Evolutionary conservation across 2,888 invertebrate genomes (phyloP).

Genomic region (Rotaria magnacalcarata): DNA sequence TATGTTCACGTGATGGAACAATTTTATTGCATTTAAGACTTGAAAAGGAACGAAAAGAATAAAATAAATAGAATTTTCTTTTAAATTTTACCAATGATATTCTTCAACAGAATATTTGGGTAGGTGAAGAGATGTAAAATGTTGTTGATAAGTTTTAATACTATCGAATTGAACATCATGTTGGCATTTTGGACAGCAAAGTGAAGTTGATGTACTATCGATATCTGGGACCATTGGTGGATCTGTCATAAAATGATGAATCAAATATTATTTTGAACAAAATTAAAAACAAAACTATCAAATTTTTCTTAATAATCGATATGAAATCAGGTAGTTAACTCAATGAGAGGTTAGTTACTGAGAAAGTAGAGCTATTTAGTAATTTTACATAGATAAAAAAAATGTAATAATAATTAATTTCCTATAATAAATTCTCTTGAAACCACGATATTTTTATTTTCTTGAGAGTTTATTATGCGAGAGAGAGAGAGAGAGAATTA

Average conservation of each 20-base stretch:
- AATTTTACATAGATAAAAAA: too few relatives aligned
- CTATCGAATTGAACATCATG: background rate
- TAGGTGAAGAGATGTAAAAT: background rate
- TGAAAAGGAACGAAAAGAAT: background rate
- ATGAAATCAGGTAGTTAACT: too few relatives aligned
- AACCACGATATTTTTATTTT: too few relatives aligned
- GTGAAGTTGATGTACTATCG: background rate
- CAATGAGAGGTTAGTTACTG: too few relatives aligned
- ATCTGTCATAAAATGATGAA: background rate
- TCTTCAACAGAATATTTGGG: background rate
- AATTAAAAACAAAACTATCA: too few relatives aligned
- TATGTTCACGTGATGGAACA: background rate
- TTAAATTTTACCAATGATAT: background rate
- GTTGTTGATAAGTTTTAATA: conserved; percentile 27
- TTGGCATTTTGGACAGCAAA: conserved; percentile 5
- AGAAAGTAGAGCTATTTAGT: too few relatives aligned
- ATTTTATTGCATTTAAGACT: conserved; percentile 20
- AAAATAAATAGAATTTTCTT: background rate
- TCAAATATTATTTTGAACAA: too few relatives aligned
- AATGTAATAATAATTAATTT: too few relatives aligned
- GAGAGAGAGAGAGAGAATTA: background rate
- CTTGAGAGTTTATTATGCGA: too few relatives aligned
- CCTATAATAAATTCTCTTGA: background rate
- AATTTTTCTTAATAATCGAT: too few relatives aligned
- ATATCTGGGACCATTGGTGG: background rate